Evolutionary conservation across 2,888 invertebrate genomes (phyloP).

Genomic region (Ethmia dodecea): DNA sequence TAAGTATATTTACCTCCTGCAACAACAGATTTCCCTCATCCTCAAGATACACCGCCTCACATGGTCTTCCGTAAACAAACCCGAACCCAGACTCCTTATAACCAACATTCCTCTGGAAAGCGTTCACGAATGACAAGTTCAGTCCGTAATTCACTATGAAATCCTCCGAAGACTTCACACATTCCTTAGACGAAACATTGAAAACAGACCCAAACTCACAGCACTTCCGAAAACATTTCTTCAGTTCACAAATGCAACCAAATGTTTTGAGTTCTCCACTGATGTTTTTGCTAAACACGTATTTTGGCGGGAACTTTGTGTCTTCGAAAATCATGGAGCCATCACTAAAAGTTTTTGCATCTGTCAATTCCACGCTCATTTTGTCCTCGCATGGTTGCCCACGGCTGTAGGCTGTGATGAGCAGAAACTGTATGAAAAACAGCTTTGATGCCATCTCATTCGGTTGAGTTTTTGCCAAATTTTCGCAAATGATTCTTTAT

Average conservation of each 20-base stretch:
- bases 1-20: conserved; percentile 56
- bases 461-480: too few relatives aligned
- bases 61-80: conserved; percentile 34
- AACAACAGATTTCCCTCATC: conserved; percentile 35
- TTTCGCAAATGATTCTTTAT: too few relatives aligned
- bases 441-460: not conserved
- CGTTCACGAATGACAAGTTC: conserved; percentile 27
- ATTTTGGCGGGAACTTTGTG: conserved; percentile 34
- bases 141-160: conserved; percentile 30
- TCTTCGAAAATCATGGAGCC: conserved; percentile 33
- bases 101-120: conserved; percentile 27
- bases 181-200: conserved; percentile 18
- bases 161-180: conserved; percentile 31
- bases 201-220: conserved; percentile 41
- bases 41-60: conserved; percentile 32
- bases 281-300: conserved; percentile 36
- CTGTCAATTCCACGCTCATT: conserved; percentile 41
- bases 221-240: conserved; percentile 53
- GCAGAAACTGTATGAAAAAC: conserved; percentile 4
- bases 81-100: conserved; percentile 27
- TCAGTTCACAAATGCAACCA: conserved; percentile 50
- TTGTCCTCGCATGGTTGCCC: conserved; percentile 36
- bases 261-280: conserved; percentile 35
- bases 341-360: conserved; percentile 23
- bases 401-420: too few relatives aligned